phyloP scores from a whole-genome alignment of 2,888 invertebrate species.

The Scaptomyza flava region DNA sequence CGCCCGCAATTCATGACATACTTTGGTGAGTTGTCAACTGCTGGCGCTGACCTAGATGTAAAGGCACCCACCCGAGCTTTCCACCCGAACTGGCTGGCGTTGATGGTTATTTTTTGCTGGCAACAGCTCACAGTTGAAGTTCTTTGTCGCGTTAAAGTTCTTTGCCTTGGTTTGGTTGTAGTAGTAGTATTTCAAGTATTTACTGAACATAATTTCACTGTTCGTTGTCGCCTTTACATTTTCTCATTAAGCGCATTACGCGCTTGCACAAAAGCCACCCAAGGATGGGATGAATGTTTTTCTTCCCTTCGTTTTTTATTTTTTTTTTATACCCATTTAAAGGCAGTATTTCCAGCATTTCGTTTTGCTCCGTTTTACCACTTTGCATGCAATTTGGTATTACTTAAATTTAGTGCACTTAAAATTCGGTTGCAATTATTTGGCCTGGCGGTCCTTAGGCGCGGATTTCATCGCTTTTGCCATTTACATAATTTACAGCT shows the following conservation, averaged over 20 bases:
- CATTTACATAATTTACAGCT: constrained; percentile 73
- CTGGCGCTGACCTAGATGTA: constrained; percentile 60
- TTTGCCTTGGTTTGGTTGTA: constrained; percentile 39
- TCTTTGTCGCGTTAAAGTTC: constrained; percentile 22
- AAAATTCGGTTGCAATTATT: constrained; percentile 70
- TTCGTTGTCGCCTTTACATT: constrained; percentile 66
- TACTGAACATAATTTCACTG: constrained; percentile 65
- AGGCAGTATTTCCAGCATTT: constrained; percentile 15
- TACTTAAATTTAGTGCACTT: constrained; percentile 55
- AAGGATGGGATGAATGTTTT: constrained; percentile 25
- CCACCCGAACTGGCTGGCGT: constrained; percentile 22
- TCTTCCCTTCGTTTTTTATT: background rate
- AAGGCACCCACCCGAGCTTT: constrained; percentile 13
- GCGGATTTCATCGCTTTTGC: constrained; percentile 64
- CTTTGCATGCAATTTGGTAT: constrained; percentile 60
- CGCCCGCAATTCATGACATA: constrained; percentile 70
- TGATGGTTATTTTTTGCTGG: constrained; percentile 34
- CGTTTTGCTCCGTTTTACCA: constrained; percentile 2
- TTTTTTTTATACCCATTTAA: constrained; percentile 13
- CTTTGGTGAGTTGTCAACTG: constrained; percentile 57
- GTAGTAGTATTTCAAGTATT: constrained; percentile 59
- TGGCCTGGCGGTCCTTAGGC: constrained; percentile 64
- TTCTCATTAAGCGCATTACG: constrained; percentile 77
- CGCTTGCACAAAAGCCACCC: constrained; percentile 33
- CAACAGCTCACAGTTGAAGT: constrained; percentile 11